Evolutionary conservation across 2,888 invertebrate species (phyloP), one percentile per base, ranked within the genome.

Genomic region (Biston stratarius): DNA sequence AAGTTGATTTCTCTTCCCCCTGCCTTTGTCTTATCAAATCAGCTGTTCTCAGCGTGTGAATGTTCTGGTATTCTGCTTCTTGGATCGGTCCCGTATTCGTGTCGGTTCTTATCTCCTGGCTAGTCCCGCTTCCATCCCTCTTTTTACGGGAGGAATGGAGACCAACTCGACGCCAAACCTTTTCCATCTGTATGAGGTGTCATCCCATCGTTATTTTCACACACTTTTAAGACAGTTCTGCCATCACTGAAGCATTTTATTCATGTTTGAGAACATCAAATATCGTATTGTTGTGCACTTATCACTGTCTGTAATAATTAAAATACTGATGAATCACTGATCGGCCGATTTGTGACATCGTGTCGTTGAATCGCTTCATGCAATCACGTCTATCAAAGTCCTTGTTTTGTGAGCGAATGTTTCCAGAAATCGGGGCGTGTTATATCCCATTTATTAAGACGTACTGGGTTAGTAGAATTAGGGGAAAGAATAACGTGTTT

Each of bases 131-230:
- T 89, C 94, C 94, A 89, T 94, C 94, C 91, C 94, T 92, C 90
- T 94, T 94, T 88, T 94, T 94, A 64, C 94, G 94, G 87, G 94
- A 94, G 91, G 94, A 94, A 91, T 94, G 94, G 89, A 94, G 94
- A 85, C 94, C 94, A 77, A 94, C 94, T 76, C 94, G 88, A 86
- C 94, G 92, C 94, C 94, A 94, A 91, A 94, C 94, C 88, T 94
- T 94, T 94, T 94, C 94, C 94, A 94, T 94, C 90, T 83, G 83
- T 89, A 83, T 91, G 90, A 86, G 81, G 82, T 89, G 88, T 94
- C 94, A 94, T 94, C 93, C 93, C 94, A 94, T 94, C 84, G 81
- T 89, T 85, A 87, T 86, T 81, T 64, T 64, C 68, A 76, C 77
- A 70, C 73, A 68, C 69, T 11, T 68, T 68, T 48, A n/a, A 66